Conservation (phyloP, 2,797 vertebrate genomes). For the Cossypha heuglini region DNA sequence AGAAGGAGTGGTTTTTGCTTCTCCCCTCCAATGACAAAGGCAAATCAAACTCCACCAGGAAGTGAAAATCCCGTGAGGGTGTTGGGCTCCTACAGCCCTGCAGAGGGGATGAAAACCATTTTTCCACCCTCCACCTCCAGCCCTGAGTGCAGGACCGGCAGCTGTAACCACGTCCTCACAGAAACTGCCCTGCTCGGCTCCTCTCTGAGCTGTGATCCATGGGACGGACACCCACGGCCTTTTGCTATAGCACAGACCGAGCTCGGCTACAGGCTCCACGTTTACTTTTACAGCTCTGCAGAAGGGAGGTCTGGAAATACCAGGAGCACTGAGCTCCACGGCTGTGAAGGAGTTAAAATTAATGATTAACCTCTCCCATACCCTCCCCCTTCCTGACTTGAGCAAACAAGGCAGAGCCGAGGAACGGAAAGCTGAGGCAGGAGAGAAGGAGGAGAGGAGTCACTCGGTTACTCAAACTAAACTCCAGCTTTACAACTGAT, state of each 20-base stretch:
- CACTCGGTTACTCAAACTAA: background rate
- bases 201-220: fast-evolving
- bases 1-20: conserved; percentile 49
- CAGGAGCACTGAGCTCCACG: background rate
- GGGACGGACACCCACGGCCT: background rate
- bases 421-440: conserved; percentile 28
- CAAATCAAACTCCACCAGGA: conserved; percentile 49
- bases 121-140: background rate
- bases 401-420: conserved; percentile 37
- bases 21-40: conserved; percentile 38
- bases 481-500: background rate
- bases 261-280: background rate
- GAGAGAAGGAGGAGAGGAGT: conserved; percentile 1
- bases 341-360: conserved; percentile 58
- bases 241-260: background rate
- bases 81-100: background rate
- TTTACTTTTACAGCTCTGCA: background rate
- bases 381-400: conserved; percentile 62
- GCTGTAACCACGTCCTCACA: background rate
- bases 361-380: conserved; percentile 59
- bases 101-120: background rate
- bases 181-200: background rate
- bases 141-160: background rate
- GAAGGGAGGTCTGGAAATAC: background rate
- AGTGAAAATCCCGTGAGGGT: conserved; percentile 11